Percentiles rank a stretch among this genome's conserved stretches.
Evolutionary conservation across 2,888 invertebrate species (phyloP).

Genomic region (Acrocyrtus sp.): DNA sequence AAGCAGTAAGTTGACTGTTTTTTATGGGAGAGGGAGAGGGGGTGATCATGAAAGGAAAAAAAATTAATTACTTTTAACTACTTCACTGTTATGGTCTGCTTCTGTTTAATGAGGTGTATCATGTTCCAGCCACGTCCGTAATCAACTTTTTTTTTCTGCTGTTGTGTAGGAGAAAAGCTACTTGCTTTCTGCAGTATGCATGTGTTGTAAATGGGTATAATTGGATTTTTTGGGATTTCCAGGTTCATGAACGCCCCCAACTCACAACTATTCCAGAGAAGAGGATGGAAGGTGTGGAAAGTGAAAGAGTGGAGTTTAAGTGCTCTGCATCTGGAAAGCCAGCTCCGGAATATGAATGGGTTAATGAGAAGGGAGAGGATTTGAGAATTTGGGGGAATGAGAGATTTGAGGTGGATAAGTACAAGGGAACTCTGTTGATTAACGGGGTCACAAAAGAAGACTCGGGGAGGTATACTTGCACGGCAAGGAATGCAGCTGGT

Average conservation of each 20-base stretch:
- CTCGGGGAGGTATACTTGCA: too few relatives aligned
- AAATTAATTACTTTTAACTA: background rate
- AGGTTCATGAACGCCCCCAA: conserved; percentile 61
- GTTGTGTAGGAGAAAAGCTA: too few relatives aligned
- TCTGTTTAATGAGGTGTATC: background rate
- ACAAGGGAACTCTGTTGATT: background rate
- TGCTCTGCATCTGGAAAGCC: conserved; percentile 88
- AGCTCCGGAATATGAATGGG: conserved; percentile 84
- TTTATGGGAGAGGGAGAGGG: too few relatives aligned
- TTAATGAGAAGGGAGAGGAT: conserved; percentile 64
- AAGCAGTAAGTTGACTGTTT: too few relatives aligned
- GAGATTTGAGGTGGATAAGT: conserved; percentile 68
- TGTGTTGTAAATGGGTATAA: conserved; percentile 5
- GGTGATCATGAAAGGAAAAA: too few relatives aligned
- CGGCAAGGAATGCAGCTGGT: too few relatives aligned
- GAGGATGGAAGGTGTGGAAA: conserved; percentile 83
- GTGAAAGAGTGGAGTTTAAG: conserved; percentile 78
- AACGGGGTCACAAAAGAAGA: background rate
- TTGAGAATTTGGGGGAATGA: background rate
- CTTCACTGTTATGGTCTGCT: background rate
- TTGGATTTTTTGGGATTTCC: background rate
- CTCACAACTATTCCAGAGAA: conserved; percentile 67
- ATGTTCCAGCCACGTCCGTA: background rate
- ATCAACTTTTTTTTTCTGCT: too few relatives aligned
- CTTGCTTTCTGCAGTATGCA: background rate